phyloP scores from a whole-genome alignment of 37 sponge, comb jelly and placozoan genomes.

The Ephydatia muelleri region DNA sequence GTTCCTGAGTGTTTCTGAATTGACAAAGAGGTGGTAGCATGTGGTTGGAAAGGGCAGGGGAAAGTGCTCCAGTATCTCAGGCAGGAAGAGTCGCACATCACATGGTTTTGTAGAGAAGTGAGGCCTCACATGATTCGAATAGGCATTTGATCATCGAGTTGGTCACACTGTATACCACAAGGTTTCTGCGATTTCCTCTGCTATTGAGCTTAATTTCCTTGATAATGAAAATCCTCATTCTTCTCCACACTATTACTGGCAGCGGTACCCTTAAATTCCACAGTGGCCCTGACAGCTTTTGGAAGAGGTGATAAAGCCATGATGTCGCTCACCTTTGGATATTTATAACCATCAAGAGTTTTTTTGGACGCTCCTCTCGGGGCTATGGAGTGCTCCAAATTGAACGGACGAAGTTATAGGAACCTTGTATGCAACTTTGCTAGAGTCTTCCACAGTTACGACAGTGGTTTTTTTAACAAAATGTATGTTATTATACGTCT shows the following conservation, averaged over 20 bases:
- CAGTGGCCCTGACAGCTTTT: constrained; percentile 33
- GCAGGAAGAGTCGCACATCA: constrained; percentile 54
- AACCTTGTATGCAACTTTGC: constrained; percentile 20
- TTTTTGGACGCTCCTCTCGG: constrained; percentile 24
- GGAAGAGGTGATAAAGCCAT: constrained; percentile 46
- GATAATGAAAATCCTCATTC: constrained; percentile 43
- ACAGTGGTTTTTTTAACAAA: constrained; percentile 49
- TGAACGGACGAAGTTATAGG: constrained; percentile 39
- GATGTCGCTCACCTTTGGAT: constrained; percentile 41
- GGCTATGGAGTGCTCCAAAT: constrained; percentile 51
- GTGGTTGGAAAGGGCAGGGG: constrained; percentile 30
- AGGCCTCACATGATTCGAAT: constrained; percentile 27
- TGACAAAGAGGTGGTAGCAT: constrained; percentile 35
- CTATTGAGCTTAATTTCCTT: not conserved
- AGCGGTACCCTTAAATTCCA: constrained; percentile 35
- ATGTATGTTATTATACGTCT: constrained; percentile 52
- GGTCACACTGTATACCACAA: constrained; percentile 48
- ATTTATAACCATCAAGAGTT: constrained; percentile 37
- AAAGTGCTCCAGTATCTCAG: constrained; percentile 53
- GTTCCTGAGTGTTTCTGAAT: not conserved
- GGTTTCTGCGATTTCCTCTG: not conserved
- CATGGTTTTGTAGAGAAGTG: constrained; percentile 59
- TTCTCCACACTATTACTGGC: constrained; percentile 27
- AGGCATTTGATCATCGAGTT: constrained; percentile 32
- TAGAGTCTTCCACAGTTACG: constrained; percentile 29